A percentile compares a stretch with the other conserved stretches of the same genome.
Evolutionary conservation across 2,888 invertebrate species (phyloP).

Genomic region (Nymphalis polychloros): DNA sequence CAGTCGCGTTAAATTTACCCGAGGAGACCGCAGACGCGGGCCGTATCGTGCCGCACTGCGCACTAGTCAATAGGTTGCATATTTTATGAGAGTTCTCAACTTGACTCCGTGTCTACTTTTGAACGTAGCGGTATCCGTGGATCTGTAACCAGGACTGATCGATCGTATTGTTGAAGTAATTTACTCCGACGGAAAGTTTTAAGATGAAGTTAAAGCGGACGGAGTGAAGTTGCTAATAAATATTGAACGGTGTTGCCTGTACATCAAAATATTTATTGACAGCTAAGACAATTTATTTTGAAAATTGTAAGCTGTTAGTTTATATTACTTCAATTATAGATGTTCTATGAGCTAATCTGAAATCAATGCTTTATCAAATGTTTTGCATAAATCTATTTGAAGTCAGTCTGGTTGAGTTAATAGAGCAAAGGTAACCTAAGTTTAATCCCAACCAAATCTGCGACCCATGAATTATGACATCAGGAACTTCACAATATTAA

Average conservation of each 20-base stretch:
- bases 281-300: not conserved
- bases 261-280: not conserved
- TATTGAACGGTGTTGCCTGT: slow-evolving; percentile 5
- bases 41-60: slow-evolving; percentile 66
- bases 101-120: slow-evolving; percentile 44
- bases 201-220: slow-evolving; percentile 21
- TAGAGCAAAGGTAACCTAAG: slow-evolving; percentile 27
- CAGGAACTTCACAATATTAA: slow-evolving; percentile 40
- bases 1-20: slow-evolving; percentile 56
- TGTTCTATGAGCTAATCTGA: not conserved
- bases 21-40: slow-evolving; percentile 52
- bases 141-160: slow-evolving; percentile 30
- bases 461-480: slow-evolving; percentile 42
- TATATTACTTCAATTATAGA: not conserved
- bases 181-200: slow-evolving; percentile 14
- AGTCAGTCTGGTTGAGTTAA: slow-evolving; percentile 17
- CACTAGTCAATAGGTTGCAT: slow-evolving; percentile 74
- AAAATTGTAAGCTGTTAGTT: not conserved
- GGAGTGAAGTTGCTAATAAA: slow-evolving; percentile 10
- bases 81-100: slow-evolving; percentile 69
- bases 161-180: slow-evolving; percentile 29
- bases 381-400: slow-evolving; percentile 11
- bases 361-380: not conserved
- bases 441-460: slow-evolving; percentile 38
- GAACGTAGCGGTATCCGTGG: slow-evolving; percentile 32